Evolutionary conservation across 2,113 vertebrate genomes (phyloP), one percentile per base, ranked within the genome.

Genomic region (Phrynosoma blainvillii): DNA sequence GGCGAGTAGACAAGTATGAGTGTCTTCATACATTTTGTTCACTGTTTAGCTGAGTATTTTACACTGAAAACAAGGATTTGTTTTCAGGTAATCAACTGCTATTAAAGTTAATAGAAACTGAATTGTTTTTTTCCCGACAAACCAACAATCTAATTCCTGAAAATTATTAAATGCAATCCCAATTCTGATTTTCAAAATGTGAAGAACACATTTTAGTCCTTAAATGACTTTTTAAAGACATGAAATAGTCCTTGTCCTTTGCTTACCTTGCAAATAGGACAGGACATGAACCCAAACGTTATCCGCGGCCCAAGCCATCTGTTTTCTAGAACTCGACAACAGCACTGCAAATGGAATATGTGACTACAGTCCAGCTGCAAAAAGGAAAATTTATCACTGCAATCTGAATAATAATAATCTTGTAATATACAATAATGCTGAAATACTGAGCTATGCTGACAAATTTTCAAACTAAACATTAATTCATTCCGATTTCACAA

Each of bases 241-340:
- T 52, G 47, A 68, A 32, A 6, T 3, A 36, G 2, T 8, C 27
- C 30, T 77, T 36, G 1, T 62, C 14, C 86, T 68, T 42, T 23
- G 66, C 90, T 94, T 95, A 99, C 99, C 98, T 99, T 99, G 95
- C 99, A 99, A 92, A 99, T 99, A 52, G 99, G 99, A 96, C 99
- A 99, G 87, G 98, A 97, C 98, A 99, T 99, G 95, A 99, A 99
- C 18, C 99, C 99, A 65, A 99, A 99, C 1, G 99, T 99, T 95
- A 99, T 99, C 89, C 99, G 97, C 76, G 99, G 99, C 52, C 99
- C 99, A 52, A 99, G 98, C 99, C 99, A 99, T 89, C 98, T 98
- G 93, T 99, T 99, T 92, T 99, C 99, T 84, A 99, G 97, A 74
- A 99, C 98, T 83, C 98, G 97, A 0, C 97, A 98, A 92, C 99